Conservation (phyloP, 2,888 invertebrate species). For the Lepidonotus clava region DNA sequence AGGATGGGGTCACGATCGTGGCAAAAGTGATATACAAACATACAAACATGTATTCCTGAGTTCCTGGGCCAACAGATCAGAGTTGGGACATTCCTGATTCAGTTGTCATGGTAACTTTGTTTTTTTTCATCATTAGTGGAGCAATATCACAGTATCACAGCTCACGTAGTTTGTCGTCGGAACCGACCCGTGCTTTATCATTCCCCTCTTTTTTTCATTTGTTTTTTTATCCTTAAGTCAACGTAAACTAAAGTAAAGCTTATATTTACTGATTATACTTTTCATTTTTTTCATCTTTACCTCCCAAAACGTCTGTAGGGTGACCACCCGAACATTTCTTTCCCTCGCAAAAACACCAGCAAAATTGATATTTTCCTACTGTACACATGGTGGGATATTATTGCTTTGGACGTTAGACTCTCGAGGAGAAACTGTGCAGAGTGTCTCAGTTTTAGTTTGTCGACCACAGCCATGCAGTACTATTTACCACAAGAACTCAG, state of each 20-base stretch:
- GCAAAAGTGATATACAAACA: slow-evolving; percentile 45
- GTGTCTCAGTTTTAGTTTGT: neutral
- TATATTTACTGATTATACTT: no score
- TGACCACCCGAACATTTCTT: neutral
- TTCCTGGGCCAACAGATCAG: slow-evolving; percentile 47
- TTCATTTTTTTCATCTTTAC: no score
- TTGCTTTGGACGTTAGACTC: slow-evolving; percentile 27
- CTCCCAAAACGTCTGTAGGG: no score
- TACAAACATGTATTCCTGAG: slow-evolving; percentile 55
- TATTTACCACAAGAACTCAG: neutral
- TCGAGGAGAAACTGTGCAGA: neutral
- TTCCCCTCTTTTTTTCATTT: neutral
- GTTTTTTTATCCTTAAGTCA: no score
- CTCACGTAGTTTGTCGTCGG: neutral
- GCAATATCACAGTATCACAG: slow-evolving; percentile 53
- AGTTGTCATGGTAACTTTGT: slow-evolving; percentile 44
- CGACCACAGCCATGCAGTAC: neutral
- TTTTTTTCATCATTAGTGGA: slow-evolving; percentile 46
- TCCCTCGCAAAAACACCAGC: neutral
- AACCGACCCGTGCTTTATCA: slow-evolving; percentile 14
- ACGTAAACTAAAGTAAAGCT: no score
- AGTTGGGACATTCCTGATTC: slow-evolving; percentile 51
- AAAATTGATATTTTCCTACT: neutral
- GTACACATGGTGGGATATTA: neutral
- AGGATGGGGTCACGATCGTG: neutral